These are phyloP conservation scores for Anoplolepis gracilipes DNA, from an alignment of 1,140 invertebrate species.

Conservation along the genomic window DNA sequence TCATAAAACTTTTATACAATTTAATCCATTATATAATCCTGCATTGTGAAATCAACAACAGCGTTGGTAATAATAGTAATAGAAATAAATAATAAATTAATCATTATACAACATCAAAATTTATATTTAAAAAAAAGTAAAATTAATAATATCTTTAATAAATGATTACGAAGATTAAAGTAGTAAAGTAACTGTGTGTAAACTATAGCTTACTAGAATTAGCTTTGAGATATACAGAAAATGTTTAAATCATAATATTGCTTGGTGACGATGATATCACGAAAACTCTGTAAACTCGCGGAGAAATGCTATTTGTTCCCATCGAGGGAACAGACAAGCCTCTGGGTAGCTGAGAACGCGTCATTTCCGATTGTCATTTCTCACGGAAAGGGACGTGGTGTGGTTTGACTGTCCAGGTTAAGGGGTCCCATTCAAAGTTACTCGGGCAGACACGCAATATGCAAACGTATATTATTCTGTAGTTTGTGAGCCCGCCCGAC, in stretches of 20 bases:
- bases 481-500: slow-evolving; percentile 42
- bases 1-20: no score
- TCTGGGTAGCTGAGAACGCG: slow-evolving; percentile 66
- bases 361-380: slow-evolving; percentile 80
- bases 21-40: no score
- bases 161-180: background rate
- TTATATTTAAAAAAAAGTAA: no score
- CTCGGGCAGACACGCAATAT: slow-evolving; percentile 42
- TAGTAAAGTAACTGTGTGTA: background rate
- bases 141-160: no score
- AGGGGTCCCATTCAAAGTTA: slow-evolving; percentile 59
- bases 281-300: slow-evolving; percentile 56
- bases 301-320: slow-evolving; percentile 65
- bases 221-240: slow-evolving; percentile 30
- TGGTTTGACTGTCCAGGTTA: slow-evolving; percentile 54
- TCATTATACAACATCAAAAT: no score
- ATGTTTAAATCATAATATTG: slow-evolving; percentile 41
- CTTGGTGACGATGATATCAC: slow-evolving; percentile 55
- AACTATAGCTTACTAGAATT: background rate
- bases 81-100: no score
- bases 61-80: no score
- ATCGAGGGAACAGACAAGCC: slow-evolving; percentile 42
- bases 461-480: slow-evolving; percentile 53
- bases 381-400: slow-evolving; percentile 68
- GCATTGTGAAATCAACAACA: no score